Evolutionary conservation across 2,797 vertebrate species (phyloP).

Genomic region (Sebastes iracundus): DNA sequence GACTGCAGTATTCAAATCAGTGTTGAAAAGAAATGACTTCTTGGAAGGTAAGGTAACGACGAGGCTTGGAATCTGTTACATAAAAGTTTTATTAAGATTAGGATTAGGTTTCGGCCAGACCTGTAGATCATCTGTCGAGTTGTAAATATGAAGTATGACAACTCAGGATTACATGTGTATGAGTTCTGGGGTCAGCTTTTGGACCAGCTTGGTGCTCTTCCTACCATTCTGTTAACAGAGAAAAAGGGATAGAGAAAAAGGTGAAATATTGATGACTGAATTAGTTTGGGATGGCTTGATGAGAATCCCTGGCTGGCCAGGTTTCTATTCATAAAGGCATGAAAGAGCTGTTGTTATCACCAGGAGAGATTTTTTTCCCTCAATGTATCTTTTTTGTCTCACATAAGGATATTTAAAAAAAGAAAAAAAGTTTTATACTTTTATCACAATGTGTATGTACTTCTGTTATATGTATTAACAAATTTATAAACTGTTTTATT

Average conservation of each 20-base stretch:
- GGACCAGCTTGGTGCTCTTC: constrained; percentile 14
- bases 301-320: constrained; percentile 84
- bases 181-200: constrained; percentile 21
- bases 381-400: constrained; percentile 54
- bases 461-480: constrained; percentile 75
- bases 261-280: constrained; percentile 44
- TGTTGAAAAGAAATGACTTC: constrained; percentile 34
- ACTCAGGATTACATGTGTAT: constrained; percentile 35
- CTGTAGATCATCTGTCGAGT: constrained; percentile 23
- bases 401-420: constrained; percentile 74
- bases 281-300: constrained; percentile 31
- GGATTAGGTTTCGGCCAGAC: not conserved
- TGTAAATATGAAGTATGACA: constrained; percentile 44
- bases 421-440: constrained; percentile 68
- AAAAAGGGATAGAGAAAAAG: constrained; percentile 36
- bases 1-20: constrained; percentile 63
- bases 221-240: constrained; percentile 12
- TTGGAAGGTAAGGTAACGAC: not conserved
- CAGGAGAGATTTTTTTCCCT: constrained; percentile 28
- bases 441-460: constrained; percentile 59
- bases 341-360: constrained; percentile 35
- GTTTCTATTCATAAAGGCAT: constrained; percentile 62
- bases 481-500: constrained; percentile 75
- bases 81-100: constrained; percentile 5
- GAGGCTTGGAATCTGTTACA: constrained; percentile 25